Base-by-base conservation (phyloP, 1,140 invertebrate genomes). In the Drosophila subobscura region DNA sequence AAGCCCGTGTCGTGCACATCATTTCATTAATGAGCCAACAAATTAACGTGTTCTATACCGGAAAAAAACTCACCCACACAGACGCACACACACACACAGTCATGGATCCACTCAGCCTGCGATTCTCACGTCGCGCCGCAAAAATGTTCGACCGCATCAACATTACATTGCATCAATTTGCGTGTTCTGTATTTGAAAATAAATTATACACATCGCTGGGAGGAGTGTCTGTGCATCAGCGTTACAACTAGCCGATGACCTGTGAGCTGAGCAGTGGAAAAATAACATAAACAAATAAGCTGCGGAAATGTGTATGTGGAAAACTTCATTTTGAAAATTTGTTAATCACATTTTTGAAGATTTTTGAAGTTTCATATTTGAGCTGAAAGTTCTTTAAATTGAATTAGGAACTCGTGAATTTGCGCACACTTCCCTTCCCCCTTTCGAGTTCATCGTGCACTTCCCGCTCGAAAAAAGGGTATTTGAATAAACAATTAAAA, bases 1-100 rank as follows among this genome's bases (percentile, higher is more conserved):
- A n/a, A n/a, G n/a, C n/a, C 29, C 37, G 60, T 42, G 60, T 74
- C 68, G 54, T 73, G 72, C 61, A 37, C 33, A 37, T 37, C 33
- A 73, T 63, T 63, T 58, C 50, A 68, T 84, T 84, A 79, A 72
- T 79, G 72, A 67, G 59, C 40, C 55, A 85, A 56, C 77, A 71
- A 88, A 86, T 86, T 86, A 86, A 67, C 71, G 83, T 86, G 81
- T 88, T 88, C 83, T 68, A 57, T 75, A 65, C 70, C 67, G 83
- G 65, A 88, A 76, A 76, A 83, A 75, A 63, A 78, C 58, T 68
- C 53, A 63, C 63, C 57, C 49, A 44, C 61, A 61, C 71, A 60
- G 29, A 16, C 51, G 40, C 44, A 29, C 49, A 72, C 44, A 63
- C 64, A 54, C 59, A 41, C 50, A 42, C n/a, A 73, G 16, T 20